Evolutionary conservation across 2,888 invertebrate species (phyloP).

Genomic region (Agrotis puta): DNA sequence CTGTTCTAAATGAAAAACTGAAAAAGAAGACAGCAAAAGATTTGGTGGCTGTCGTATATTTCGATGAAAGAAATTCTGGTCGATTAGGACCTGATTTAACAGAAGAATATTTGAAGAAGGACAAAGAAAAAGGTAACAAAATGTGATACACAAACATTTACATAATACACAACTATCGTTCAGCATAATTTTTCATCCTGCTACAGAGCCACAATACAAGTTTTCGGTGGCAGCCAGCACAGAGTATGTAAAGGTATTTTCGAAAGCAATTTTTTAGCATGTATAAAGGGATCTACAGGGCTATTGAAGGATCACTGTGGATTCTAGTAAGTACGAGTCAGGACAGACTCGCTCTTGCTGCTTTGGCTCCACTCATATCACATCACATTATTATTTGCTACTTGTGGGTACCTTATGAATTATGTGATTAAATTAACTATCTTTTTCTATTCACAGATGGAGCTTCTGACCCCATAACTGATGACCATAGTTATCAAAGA

Average conservation of each 20-base stretch:
- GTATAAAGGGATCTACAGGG: too few species aligned
- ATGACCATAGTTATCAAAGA: not conserved
- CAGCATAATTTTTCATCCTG: too few species aligned
- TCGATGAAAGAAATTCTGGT: conserved; percentile 5
- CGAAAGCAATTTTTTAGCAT: too few species aligned
- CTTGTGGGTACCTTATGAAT: not conserved
- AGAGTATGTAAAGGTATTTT: too few species aligned
- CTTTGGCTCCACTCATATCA: too few species aligned
- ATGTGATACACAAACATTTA: not conserved
- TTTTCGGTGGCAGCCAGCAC: too few species aligned
- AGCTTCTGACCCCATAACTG: not conserved
- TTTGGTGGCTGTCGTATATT: not conserved
- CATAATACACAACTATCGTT: too few species aligned
- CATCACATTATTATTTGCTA: not conserved
- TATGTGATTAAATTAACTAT: too few species aligned
- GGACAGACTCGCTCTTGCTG: too few species aligned
- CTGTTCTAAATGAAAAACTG: not conserved
- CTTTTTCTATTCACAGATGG: not conserved
- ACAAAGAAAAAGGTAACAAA: not conserved
- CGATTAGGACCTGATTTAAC: not conserved
- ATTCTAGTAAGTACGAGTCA: too few species aligned
- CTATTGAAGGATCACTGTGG: too few species aligned
- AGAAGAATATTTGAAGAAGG: not conserved
- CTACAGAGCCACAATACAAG: too few species aligned
- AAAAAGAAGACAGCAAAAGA: not conserved